Evolutionary conservation across 2,797 vertebrate species (phyloP).

Genomic region (Tolypeutes matacus): DNA sequence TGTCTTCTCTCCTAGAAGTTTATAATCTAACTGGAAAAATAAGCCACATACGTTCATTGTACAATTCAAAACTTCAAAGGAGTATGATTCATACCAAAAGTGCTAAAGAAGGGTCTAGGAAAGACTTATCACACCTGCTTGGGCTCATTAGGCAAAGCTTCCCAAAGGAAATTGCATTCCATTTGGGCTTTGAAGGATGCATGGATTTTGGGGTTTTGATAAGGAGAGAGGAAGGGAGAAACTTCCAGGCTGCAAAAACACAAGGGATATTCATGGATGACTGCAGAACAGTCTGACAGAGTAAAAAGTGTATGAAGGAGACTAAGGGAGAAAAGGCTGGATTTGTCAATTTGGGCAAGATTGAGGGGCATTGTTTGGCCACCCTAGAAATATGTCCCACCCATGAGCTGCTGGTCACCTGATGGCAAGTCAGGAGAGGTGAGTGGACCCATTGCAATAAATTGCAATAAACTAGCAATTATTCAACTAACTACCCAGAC

Average conservation of each 20-base stretch:
- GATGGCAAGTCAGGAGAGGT: neutral
- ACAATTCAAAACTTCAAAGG: neutral
- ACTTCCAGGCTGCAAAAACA: neutral
- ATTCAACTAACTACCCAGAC: neutral
- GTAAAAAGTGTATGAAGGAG: neutral
- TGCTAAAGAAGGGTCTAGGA: neutral
- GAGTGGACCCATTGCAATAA: neutral
- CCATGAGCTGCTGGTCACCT: neutral
- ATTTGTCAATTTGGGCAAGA: neutral
- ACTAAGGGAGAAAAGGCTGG: neutral
- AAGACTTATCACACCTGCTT: neutral
- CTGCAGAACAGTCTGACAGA: neutral
- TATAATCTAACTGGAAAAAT: neutral
- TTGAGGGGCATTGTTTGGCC: neutral
- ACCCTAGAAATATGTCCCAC: neutral
- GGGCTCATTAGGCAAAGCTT: neutral
- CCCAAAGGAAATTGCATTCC: neutral
- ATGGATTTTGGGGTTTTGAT: neutral
- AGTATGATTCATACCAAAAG: neutral
- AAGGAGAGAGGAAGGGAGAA: neutral
- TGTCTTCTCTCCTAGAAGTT: neutral
- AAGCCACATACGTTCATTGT: neutral
- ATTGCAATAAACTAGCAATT: conserved; percentile 1
- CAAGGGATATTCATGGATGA: neutral
- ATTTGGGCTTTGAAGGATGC: neutral